These are phyloP conservation scores for Nicator chloris DNA, from an alignment of 2,113 vertebrate species.

Conservation along the genomic window DNA sequence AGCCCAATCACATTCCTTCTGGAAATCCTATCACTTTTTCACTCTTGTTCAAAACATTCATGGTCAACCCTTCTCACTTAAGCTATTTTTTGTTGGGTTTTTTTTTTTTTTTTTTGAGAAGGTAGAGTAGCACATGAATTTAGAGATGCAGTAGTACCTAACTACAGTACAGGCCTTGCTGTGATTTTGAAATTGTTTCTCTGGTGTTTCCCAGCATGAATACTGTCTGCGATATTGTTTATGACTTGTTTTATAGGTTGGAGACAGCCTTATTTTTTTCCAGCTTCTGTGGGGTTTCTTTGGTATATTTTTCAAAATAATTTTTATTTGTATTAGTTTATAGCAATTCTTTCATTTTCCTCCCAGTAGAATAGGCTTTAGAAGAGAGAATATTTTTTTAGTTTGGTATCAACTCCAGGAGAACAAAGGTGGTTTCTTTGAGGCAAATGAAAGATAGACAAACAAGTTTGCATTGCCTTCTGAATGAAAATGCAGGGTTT, in stretches of 20 bases:
- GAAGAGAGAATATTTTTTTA: not conserved
- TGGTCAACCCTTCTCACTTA: not conserved
- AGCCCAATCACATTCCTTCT: not conserved
- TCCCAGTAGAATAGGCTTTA: not conserved
- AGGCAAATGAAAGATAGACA: not conserved
- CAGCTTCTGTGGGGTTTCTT: accelerated
- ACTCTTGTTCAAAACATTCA: not conserved
- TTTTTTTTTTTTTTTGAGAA: not conserved
- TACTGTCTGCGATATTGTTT: not conserved
- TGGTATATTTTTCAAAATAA: not conserved
- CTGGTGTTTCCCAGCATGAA: not conserved
- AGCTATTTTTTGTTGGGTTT: too few relatives aligned
- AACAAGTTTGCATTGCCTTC: not conserved
- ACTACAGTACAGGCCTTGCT: not conserved
- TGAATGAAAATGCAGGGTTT: not conserved
- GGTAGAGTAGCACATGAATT: not conserved
- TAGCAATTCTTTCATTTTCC: not conserved
- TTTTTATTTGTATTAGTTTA: not conserved
- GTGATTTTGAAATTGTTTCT: not conserved
- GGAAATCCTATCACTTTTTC: not conserved
- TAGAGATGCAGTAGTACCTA: not conserved
- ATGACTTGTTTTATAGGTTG: not conserved
- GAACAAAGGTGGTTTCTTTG: not conserved
- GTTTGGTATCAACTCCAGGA: not conserved
- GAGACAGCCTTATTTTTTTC: not conserved